Base-by-base conservation (phyloP, 2,888 invertebrate genomes). In the Apodemia mormo region DNA sequence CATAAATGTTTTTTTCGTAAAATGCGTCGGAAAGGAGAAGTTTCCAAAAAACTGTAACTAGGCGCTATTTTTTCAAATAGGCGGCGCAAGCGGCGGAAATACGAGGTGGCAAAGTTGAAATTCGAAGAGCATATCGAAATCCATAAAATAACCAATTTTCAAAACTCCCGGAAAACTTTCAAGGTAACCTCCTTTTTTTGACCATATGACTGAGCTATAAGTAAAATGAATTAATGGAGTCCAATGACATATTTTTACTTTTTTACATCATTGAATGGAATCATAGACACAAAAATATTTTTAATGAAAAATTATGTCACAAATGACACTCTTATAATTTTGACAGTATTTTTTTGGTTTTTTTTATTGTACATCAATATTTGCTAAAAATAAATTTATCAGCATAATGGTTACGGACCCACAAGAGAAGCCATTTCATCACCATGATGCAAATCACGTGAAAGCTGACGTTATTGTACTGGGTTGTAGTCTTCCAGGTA, bases 401-500 rank as follows among this genome's bases (percentile, higher is more conserved):
- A 30, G 29, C 12, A 61, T 2, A 61, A 61, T 61, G 58, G 58
- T 30, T 61, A 30, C 58, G 14, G 30, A 61, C 2, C 33, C n/a
- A 29, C 33, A 33, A 14, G 37, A 33, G 4, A 52, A 37, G 22
- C 4, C 5, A 56, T 52, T 52, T 61, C 12, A 5, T 30, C 58
- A 12, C 5, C 3, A 14, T 12, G 58, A 61, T 61, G 12, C 65
- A 12, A 72, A 69, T 37, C 73, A 81, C 68, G 80, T 92, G 22
- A 83, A 82, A 73, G 92, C 89, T 9, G 93, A 93, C 71, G 85
- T 93, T 7, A 92, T 93, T 45, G 85, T 93, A 56, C 75, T 93
- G 74, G 93, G 93, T 81, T 89, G 90, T 76, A 90, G 84, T 66
- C 82, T 93, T 1, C 89, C 92, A 6, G 93, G 92, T 1, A 88